phyloP scores from a whole-genome alignment of 2,888 invertebrate genomes.

The Dione juno region DNA sequence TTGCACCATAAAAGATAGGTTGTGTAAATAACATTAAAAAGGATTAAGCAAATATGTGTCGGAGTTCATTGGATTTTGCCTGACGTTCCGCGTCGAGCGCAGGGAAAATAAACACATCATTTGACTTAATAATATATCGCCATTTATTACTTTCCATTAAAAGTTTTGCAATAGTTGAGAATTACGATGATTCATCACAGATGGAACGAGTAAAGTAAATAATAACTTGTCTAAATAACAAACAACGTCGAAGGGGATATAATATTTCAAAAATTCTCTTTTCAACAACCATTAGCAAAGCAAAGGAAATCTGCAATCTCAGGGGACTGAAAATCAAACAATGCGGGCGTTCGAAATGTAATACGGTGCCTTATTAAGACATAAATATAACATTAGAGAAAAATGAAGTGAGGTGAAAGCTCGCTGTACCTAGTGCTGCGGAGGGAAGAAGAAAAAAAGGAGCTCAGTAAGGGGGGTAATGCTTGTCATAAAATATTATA shows the following conservation, averaged over 20 bases:
- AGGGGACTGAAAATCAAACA: slow-evolving; percentile 78
- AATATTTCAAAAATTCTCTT: slow-evolving; percentile 66
- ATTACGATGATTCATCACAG: slow-evolving; percentile 18
- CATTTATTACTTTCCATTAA: slow-evolving; percentile 55
- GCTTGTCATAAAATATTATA: slow-evolving; percentile 81
- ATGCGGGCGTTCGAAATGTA: slow-evolving; percentile 70
- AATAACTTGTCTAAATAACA: slow-evolving; percentile 19
- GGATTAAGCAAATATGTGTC: slow-evolving; percentile 54
- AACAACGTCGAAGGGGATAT: slow-evolving; percentile 27
- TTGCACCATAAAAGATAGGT: slow-evolving; percentile 36
- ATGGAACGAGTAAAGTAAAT: slow-evolving; percentile 20
- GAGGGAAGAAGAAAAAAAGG: slow-evolving; percentile 69
- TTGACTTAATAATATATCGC: slow-evolving; percentile 68
- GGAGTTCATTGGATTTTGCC: slow-evolving; percentile 57
- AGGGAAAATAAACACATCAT: slow-evolving; percentile 71
- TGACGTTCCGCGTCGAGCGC: slow-evolving; percentile 60
- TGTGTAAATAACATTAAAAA: slow-evolving; percentile 42
- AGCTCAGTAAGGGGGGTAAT: slow-evolving; percentile 75
- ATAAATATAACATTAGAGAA: slow-evolving; percentile 77
- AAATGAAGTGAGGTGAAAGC: slow-evolving; percentile 69
- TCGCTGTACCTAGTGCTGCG: slow-evolving; percentile 55
- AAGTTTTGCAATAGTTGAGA: slow-evolving; percentile 57
- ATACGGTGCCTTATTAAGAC: slow-evolving; percentile 79
- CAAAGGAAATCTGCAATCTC: slow-evolving; percentile 70
- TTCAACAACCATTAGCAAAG: slow-evolving; percentile 67